These are phyloP conservation scores for Cataglyphis albicans DNA, from an alignment of 2,888 invertebrate genomes.

Conservation along the genomic window DNA sequence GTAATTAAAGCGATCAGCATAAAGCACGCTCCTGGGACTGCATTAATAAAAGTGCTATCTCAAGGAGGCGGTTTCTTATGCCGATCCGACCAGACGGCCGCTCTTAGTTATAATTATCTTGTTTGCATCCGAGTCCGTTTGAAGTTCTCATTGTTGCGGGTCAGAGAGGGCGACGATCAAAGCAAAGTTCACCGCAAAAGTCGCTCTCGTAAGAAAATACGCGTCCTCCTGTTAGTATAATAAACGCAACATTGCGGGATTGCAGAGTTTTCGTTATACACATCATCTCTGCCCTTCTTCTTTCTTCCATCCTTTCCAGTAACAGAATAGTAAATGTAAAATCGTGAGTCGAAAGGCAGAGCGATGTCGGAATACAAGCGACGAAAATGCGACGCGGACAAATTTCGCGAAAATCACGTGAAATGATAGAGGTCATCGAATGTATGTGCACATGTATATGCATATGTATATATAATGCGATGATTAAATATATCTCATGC, in stretches of 20 bases:
- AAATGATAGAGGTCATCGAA: constrained; percentile 35
- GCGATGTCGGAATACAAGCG: constrained; percentile 5
- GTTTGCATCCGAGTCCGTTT: constrained; percentile 58
- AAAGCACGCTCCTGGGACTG: constrained; percentile 47
- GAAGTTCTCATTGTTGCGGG: constrained; percentile 66
- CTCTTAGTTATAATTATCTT: constrained; percentile 62
- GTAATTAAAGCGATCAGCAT: constrained; percentile 64
- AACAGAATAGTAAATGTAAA: not conserved
- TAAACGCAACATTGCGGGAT: constrained; percentile 19
- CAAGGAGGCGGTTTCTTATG: constrained; percentile 36
- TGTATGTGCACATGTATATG: constrained; percentile 10
- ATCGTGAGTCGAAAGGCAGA: constrained; percentile 60
- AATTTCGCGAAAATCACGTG: constrained; percentile 59
- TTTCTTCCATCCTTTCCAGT: not conserved
- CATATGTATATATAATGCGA: constrained; percentile 32
- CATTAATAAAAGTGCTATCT: constrained; percentile 53
- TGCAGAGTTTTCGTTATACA: constrained; percentile 11
- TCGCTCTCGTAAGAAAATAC: constrained; percentile 34
- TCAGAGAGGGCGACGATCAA: constrained; percentile 39
- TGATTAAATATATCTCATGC: constrained; percentile 31
- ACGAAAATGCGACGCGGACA: constrained; percentile 41
- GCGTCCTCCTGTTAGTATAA: not conserved
- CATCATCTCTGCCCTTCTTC: not conserved
- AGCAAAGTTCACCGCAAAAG: constrained; percentile 55
- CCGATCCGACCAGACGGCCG: constrained; percentile 12